phyloP scores from a whole-genome alignment of 2,888 invertebrate species.

The Amphiduros pacificus region DNA sequence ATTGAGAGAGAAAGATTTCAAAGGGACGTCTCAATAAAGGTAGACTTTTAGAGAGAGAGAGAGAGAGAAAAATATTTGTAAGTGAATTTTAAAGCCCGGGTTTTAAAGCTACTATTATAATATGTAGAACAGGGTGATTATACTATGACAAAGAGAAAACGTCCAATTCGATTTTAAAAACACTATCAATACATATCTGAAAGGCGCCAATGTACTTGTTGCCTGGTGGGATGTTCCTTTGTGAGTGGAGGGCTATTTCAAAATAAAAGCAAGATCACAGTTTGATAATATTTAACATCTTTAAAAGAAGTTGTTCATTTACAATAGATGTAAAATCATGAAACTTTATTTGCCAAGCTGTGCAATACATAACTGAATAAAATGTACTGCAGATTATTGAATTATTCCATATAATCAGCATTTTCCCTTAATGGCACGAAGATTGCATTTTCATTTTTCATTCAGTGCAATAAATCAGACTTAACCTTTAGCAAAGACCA shows the following conservation, averaged over 20 bases:
- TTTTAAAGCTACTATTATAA: neutral
- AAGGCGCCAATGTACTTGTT: too few species aligned
- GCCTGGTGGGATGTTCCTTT: too few species aligned
- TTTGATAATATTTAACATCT: neutral
- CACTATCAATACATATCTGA: too few species aligned
- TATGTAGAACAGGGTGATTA: neutral
- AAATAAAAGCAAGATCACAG: neutral
- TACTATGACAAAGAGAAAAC: too few species aligned
- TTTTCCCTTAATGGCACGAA: neutral
- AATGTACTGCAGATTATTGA: too few species aligned
- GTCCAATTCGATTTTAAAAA: too few species aligned
- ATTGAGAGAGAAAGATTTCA: too few species aligned
- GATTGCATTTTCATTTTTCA: neutral
- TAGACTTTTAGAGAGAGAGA: too few species aligned
- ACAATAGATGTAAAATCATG: neutral
- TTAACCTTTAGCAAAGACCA: neutral
- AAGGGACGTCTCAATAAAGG: too few species aligned
- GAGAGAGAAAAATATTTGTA: neutral
- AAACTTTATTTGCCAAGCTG: neutral
- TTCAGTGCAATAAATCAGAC: neutral
- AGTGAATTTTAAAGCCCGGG: neutral
- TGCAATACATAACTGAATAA: neutral
- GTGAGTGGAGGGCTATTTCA: neutral
- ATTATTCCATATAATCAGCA: too few species aligned
- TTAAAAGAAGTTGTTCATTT: neutral